These are phyloP conservation scores for Gobio occitaniae DNA, from an alignment of 2,797 vertebrate species.

Conservation along the genomic window DNA sequence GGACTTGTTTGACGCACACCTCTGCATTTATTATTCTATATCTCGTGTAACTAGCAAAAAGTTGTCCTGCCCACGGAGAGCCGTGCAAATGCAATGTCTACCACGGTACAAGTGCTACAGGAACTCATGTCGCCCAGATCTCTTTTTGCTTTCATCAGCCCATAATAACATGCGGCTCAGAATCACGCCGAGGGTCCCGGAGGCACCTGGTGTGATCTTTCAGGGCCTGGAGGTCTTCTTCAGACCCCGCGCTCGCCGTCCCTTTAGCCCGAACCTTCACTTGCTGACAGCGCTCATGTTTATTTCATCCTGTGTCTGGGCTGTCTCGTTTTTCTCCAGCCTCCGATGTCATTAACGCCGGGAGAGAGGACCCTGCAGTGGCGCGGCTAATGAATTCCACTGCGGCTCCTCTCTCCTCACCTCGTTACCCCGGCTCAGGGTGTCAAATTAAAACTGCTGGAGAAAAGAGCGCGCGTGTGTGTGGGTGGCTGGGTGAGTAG, in stretches of 20 bases:
- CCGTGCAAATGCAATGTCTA: not conserved
- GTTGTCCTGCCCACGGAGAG: not conserved
- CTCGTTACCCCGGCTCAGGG: conserved; percentile 83
- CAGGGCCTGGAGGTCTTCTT: conserved; percentile 76
- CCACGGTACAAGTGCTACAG: not conserved
- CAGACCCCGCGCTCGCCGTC: conserved; percentile 72
- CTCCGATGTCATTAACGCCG: conserved; percentile 93
- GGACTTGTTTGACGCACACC: not conserved
- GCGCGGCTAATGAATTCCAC: conserved; percentile 94
- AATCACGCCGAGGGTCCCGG: conserved; percentile 69
- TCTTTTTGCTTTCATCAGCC: conserved; percentile 65
- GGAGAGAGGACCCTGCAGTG: conserved; percentile 89
- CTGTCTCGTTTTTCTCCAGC: conserved; percentile 90
- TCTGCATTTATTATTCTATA: not conserved
- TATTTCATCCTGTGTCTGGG: conserved; percentile 91
- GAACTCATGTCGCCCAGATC: conserved; percentile 21
- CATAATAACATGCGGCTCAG: conserved; percentile 60
- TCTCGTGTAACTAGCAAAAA: not conserved
- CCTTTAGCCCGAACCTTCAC: conserved; percentile 72
- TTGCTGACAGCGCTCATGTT: conserved; percentile 92
- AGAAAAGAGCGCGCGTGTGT: conserved; percentile 55
- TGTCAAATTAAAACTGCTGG: conserved; percentile 82
- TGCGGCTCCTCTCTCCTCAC: conserved; percentile 83
- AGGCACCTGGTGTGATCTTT: conserved; percentile 72
- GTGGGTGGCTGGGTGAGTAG: conserved; percentile 40